Conservation (phyloP, 2,888 invertebrate genomes). For the Dynastes maya region DNA sequence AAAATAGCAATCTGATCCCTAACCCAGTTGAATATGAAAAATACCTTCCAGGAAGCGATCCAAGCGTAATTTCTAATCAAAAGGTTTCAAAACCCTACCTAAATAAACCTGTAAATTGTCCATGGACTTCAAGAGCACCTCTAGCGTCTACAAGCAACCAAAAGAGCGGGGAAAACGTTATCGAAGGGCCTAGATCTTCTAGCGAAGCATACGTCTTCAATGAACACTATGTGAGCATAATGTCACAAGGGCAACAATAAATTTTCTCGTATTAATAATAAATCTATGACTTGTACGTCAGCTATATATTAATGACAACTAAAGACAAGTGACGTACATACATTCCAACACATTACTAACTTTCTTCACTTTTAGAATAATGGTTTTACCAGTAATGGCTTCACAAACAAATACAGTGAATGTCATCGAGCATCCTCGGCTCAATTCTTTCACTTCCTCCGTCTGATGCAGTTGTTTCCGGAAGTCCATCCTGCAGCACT, state of each 20-base stretch:
- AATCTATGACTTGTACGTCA: slow-evolving; percentile 5
- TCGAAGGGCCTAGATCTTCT: slow-evolving; percentile 17
- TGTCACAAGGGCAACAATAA: slow-evolving; percentile 10
- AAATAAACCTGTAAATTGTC: slow-evolving; percentile 54
- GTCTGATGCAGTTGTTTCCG: slow-evolving; percentile 69
- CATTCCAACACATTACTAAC: not conserved
- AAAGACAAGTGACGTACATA: slow-evolving; percentile 26
- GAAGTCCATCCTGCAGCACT: slow-evolving; percentile 68
- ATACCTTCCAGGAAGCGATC: not conserved
- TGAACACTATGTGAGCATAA: slow-evolving; percentile 11
- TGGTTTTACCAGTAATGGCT: not conserved
- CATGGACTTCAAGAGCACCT: slow-evolving; percentile 56
- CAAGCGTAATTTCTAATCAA: not conserved
- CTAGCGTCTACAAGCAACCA: slow-evolving; percentile 46
- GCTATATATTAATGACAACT: slow-evolving; percentile 24
- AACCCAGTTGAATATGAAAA: no score
- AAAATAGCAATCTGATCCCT: not conserved
- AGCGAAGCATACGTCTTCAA: not conserved
- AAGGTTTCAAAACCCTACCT: slow-evolving; percentile 45
- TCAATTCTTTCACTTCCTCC: slow-evolving; percentile 67
- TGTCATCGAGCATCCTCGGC: slow-evolving; percentile 56
- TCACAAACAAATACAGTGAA: not conserved
- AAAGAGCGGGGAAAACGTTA: slow-evolving; percentile 10
- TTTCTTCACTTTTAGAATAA: slow-evolving; percentile 25
- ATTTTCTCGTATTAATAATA: not conserved